Evolutionary conservation across 2,113 vertebrate genomes (phyloP).

Genomic region (human): DNA sequence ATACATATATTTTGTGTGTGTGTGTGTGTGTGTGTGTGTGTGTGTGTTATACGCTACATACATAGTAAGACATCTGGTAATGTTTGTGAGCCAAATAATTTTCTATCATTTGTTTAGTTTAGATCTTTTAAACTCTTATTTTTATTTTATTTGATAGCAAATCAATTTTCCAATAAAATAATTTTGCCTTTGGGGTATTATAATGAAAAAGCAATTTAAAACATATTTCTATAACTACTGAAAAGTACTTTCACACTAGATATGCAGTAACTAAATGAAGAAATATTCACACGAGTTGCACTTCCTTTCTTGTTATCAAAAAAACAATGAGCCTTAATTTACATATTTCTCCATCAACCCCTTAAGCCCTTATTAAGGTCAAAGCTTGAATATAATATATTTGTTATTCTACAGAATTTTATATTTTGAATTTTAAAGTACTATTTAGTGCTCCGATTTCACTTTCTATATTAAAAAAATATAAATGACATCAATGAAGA

Average conservation of each 20-base stretch:
- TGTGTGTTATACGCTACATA: not conserved
- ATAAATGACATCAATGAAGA: not conserved
- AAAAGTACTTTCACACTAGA: constrained; percentile 30
- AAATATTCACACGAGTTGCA: not conserved
- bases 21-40: not conserved
- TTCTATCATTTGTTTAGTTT: constrained; percentile 36
- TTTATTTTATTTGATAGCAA: constrained; percentile 65
- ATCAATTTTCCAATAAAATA: constrained; percentile 69
- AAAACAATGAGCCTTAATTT: constrained; percentile 53
- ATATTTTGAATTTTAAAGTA: constrained; percentile 28
- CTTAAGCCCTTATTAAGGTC: constrained; percentile 4
- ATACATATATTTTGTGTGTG: not conserved
- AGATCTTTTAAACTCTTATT: constrained; percentile 39
- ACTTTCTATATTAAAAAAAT: constrained; percentile 21
- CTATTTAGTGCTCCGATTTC: not conserved
- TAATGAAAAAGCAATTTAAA: constrained; percentile 64
- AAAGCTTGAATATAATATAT: constrained; percentile 27
- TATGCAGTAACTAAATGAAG: constrained; percentile 42
- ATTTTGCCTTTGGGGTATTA: constrained; percentile 56
- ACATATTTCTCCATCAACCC: constrained; percentile 7
- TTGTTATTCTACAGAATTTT: constrained; percentile 23
- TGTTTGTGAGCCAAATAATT: constrained; percentile 26
- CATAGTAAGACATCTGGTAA: not conserved
- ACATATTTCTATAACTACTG: constrained; percentile 58
- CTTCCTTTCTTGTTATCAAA: constrained; percentile 36